phyloP scores from a whole-genome alignment of 2,888 invertebrate genomes.

The Tipula lateralis region DNA sequence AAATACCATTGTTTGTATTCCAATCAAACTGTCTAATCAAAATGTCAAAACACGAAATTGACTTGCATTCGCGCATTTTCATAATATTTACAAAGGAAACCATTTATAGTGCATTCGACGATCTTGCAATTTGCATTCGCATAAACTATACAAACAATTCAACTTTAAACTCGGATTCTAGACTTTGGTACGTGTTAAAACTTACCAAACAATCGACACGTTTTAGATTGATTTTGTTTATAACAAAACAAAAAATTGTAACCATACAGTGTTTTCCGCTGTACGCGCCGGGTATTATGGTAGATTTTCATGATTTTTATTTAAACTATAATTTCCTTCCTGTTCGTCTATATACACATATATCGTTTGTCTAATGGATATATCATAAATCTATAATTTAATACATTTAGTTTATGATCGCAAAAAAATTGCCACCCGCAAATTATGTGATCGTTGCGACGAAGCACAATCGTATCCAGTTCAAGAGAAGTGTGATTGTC shows the following conservation, averaged over 20 bases:
- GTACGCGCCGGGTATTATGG: background rate
- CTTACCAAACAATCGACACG: background rate
- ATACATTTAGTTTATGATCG: background rate
- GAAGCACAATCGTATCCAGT: no score
- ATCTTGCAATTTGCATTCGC: background rate
- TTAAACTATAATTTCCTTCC: background rate
- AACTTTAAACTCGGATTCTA: background rate
- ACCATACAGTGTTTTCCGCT: background rate
- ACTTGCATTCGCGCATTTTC: background rate
- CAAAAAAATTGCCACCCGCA: background rate
- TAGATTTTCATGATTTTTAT: background rate
- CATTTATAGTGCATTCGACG: background rate
- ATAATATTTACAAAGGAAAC: background rate
- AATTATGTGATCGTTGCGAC: background rate
- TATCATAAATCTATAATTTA: background rate
- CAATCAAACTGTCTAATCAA: background rate
- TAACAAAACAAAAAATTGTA: background rate
- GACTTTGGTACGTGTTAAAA: background rate
- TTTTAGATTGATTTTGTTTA: slow-evolving; percentile 1
- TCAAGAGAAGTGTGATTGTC: no score
- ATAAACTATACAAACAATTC: background rate
- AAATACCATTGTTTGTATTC: background rate
- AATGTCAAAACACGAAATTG: background rate
- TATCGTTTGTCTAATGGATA: background rate
- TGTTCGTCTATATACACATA: background rate